These are phyloP conservation scores for Poecilia picta DNA, from an alignment of 2,797 vertebrate genomes.

Conservation along the genomic window DNA sequence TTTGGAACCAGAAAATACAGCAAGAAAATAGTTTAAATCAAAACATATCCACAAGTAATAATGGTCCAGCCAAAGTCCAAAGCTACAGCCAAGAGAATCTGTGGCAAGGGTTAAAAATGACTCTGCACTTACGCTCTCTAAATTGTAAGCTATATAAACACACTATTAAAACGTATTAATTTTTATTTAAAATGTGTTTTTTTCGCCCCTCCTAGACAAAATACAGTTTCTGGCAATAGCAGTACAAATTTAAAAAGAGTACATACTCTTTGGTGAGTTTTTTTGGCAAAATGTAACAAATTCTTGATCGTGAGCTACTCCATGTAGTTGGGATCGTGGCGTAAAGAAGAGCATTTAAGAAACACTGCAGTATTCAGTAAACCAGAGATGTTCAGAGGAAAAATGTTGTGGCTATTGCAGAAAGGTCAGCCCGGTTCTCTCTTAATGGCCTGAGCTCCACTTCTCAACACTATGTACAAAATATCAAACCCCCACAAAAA, in stretches of 20 bases:
- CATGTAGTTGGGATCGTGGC: slow-evolving; percentile 14
- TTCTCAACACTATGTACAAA: background rate
- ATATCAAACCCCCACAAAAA: background rate
- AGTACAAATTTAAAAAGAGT: background rate
- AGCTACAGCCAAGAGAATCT: background rate
- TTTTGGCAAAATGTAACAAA: slow-evolving; percentile 3
- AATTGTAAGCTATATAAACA: background rate
- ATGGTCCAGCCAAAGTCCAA: background rate
- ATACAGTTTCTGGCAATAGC: background rate
- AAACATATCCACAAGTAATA: background rate
- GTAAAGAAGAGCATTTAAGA: slow-evolving; percentile 31
- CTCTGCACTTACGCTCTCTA: background rate
- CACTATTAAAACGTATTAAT: background rate
- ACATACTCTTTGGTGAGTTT: background rate
- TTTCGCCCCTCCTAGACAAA: background rate
- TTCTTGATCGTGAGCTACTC: background rate
- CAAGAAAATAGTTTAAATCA: background rate
- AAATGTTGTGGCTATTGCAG: background rate
- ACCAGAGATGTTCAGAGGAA: slow-evolving; percentile 14
- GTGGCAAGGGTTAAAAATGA: background rate
- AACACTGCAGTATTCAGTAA: slow-evolving; percentile 16
- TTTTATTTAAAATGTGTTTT: background rate
- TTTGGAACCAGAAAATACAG: background rate
- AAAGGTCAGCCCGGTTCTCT: slow-evolving; percentile 1
- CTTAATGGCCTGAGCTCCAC: background rate